A percentile compares a stretch with the other conserved stretches of the same genome.
These are phyloP conservation scores for Zapus hudsonius DNA, from an alignment of 2,113 vertebrate species.

Conservation along the genomic window DNA sequence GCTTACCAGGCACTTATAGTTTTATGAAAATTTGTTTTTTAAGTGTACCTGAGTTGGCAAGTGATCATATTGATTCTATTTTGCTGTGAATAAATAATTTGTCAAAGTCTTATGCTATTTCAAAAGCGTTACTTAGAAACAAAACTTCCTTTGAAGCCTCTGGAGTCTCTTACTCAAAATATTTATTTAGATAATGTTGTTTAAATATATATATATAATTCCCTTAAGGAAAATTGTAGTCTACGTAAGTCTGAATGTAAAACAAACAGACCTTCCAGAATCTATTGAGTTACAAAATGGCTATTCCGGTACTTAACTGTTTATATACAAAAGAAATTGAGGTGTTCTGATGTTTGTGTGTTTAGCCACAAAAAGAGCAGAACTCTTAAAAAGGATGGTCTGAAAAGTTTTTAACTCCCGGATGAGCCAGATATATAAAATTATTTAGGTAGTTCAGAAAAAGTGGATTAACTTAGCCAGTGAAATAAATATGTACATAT, in stretches of 20 bases:
- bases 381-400: conserved; percentile 40
- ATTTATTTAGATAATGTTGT: conserved; percentile 77
- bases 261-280: conserved; percentile 69
- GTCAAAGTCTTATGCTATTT: conserved; percentile 69
- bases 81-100: conserved; percentile 74
- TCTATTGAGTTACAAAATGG: conserved; percentile 68
- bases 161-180: conserved; percentile 69
- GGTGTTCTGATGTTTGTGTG: conserved; percentile 59
- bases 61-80: conserved; percentile 63
- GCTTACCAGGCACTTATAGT: conserved; percentile 61
- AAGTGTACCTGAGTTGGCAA: conserved; percentile 63
- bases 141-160: conserved; percentile 77
- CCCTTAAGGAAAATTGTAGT: conserved; percentile 66
- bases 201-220: conserved; percentile 72
- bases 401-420: conserved; percentile 39
- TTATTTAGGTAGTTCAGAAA: conserved; percentile 46
- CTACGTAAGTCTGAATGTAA: conserved; percentile 67
- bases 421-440: conserved; percentile 23
- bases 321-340: conserved; percentile 66
- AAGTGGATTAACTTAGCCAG: conserved; percentile 9
- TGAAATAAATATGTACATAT: background rate
- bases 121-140: conserved; percentile 74
- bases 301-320: conserved; percentile 57
- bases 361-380: conserved; percentile 52
- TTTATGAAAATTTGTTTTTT: conserved; percentile 68